Percentiles rank a stretch among this genome's conserved stretches.
phyloP scores from a whole-genome alignment of 2,888 invertebrate genomes.

The Crocallis elinguaria region DNA sequence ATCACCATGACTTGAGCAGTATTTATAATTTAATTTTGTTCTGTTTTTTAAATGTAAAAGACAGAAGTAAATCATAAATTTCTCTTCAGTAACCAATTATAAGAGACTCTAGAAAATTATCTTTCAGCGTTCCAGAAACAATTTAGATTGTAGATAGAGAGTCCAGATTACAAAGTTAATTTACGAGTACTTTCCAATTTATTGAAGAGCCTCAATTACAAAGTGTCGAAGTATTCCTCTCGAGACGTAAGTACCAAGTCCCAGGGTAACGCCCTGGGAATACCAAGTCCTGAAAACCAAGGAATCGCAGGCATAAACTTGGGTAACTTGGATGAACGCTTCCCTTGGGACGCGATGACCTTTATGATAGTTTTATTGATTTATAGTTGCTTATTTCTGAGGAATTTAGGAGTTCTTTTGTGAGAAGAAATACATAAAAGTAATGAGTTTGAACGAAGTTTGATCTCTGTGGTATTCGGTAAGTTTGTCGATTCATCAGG shows the following conservation, averaged over 20 bases:
- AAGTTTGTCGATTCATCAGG: neutral
- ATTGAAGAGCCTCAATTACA: constrained; percentile 14
- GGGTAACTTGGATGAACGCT: constrained; percentile 5
- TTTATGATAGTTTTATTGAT: constrained; percentile 10
- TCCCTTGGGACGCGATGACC: constrained; percentile 8
- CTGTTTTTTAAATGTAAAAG: constrained; percentile 17
- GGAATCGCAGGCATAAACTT: constrained; percentile 4
- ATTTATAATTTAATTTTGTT: too few relatives aligned
- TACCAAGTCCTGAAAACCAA: neutral
- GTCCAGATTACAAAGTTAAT: constrained; percentile 15
- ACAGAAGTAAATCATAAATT: constrained; percentile 14
- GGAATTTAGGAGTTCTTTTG: neutral
- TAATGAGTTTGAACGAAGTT: neutral
- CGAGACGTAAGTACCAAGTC: neutral
- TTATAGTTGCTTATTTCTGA: neutral
- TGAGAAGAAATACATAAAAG: neutral
- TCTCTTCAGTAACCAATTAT: constrained; percentile 4
- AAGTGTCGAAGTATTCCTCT: constrained; percentile 7
- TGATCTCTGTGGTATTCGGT: neutral
- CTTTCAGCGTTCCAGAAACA: constrained; percentile 7
- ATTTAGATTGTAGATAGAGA: constrained; percentile 8
- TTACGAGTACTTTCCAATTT: constrained; percentile 9
- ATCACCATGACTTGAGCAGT: too few relatives aligned
- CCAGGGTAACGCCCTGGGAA: neutral
- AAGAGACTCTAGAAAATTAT: constrained; percentile 8